Percentiles rank a stretch among this genome's conserved stretches.
These are phyloP conservation scores for Paracanthobrama guichenoti DNA, from an alignment of 2,113 vertebrate genomes.

Conservation along the genomic window DNA sequence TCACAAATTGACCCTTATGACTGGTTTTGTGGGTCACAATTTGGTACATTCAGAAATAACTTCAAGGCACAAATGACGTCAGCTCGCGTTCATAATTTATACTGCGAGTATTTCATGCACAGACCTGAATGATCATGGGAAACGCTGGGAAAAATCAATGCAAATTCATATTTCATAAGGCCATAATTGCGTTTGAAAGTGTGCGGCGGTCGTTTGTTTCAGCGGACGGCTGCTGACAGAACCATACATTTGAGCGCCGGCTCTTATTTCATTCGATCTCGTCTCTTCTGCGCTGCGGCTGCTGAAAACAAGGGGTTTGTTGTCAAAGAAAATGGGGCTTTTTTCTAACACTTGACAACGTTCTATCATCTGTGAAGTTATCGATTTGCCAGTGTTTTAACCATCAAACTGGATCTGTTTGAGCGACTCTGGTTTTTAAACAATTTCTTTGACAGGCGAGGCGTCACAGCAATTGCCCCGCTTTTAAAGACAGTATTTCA, in stretches of 20 bases:
- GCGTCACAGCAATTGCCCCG: conserved; percentile 64
- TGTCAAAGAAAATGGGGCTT: conserved; percentile 61
- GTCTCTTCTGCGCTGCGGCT: conserved; percentile 49
- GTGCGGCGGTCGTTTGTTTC: conserved; percentile 71
- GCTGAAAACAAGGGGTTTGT: conserved; percentile 65
- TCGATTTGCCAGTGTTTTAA: conserved; percentile 83
- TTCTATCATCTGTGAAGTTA: conserved; percentile 80
- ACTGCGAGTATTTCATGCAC: conserved; percentile 78
- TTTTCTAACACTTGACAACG: conserved; percentile 59
- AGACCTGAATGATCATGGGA: conserved; percentile 75
- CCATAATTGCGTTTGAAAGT: conserved; percentile 84
- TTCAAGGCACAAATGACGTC: conserved; percentile 62
- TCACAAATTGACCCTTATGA: too few relatives aligned
- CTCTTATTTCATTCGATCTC: conserved; percentile 63
- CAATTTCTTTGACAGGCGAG: conserved; percentile 71
- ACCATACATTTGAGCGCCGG: conserved; percentile 56
- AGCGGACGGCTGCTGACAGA: conserved; percentile 65
- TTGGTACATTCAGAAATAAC: too few relatives aligned
- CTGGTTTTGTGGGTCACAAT: too few relatives aligned
- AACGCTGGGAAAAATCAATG: conserved; percentile 81
- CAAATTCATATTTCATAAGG: conserved; percentile 89
- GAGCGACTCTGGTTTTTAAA: conserved; percentile 76
- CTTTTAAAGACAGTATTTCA: conserved; percentile 73
- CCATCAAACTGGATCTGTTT: conserved; percentile 76
- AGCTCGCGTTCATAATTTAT: conserved; percentile 82